Percentiles rank a stretch among this genome's conserved stretches.
phyloP scores from a whole-genome alignment of 2,888 invertebrate species.

The Cerastoderma edule region DNA sequence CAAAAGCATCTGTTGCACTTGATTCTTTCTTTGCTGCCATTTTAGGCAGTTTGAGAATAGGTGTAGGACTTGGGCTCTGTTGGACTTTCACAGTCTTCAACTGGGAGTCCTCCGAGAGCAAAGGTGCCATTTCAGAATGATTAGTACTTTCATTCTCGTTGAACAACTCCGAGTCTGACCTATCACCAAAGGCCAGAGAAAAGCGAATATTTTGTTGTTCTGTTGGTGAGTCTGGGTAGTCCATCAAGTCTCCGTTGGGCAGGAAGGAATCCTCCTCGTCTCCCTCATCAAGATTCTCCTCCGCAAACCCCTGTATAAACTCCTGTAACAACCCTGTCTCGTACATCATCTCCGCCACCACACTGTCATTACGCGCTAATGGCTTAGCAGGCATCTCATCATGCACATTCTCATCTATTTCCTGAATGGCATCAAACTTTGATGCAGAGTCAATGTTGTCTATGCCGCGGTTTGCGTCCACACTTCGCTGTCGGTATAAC shows the following conservation, averaged over 20 bases:
- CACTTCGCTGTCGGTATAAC: slow-evolving; percentile 35
- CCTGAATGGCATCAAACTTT: slow-evolving; percentile 39
- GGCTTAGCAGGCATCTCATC: not conserved
- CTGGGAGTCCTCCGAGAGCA: not conserved
- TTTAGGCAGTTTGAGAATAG: slow-evolving; percentile 35
- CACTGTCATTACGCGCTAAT: slow-evolving; percentile 72
- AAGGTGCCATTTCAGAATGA: too few relatives aligned
- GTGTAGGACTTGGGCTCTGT: slow-evolving; percentile 20
- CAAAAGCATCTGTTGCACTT: not conserved
- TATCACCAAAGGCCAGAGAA: too few relatives aligned
- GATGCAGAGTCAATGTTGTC: not conserved
- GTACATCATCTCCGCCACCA: slow-evolving; percentile 72
- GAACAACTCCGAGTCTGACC: too few relatives aligned
- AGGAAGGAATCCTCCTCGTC: slow-evolving; percentile 18
- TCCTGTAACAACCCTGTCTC: slow-evolving; percentile 75
- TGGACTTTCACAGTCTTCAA: not conserved
- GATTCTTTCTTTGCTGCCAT: not conserved
- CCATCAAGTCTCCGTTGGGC: slow-evolving; percentile 8
- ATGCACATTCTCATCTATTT: slow-evolving; percentile 31
- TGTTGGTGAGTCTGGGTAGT: not conserved
- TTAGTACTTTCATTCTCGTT: not conserved
- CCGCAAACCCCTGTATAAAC: slow-evolving; percentile 72
- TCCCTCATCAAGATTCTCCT: slow-evolving; percentile 54
- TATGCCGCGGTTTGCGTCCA: slow-evolving; percentile 29
- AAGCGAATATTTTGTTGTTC: too few relatives aligned